Evolutionary conservation across 1,140 invertebrate genomes (phyloP).

Genomic region (Euura lappo): DNA sequence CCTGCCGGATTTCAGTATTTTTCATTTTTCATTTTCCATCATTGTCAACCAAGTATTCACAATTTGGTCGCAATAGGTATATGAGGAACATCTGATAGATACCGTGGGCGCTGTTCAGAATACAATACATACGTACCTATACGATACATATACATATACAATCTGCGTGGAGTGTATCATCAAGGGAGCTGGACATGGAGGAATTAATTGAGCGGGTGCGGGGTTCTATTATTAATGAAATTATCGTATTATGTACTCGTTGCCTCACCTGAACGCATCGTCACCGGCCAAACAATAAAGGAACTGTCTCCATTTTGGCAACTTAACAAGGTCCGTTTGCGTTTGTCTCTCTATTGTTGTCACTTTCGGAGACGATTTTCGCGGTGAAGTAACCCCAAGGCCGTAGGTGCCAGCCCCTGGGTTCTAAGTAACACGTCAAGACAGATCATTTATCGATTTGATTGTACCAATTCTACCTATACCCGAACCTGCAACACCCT

Average conservation of each 20-base stretch:
- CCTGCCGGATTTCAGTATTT: conserved; percentile 31
- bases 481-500: too few species aligned
- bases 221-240: too few species aligned
- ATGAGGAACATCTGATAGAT: not conserved
- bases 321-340: conserved; percentile 72
- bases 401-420: conserved; percentile 46
- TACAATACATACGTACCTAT: not conserved
- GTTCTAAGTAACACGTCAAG: conserved; percentile 48
- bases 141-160: not conserved
- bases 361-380: conserved; percentile 51
- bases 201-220: too few species aligned
- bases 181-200: not conserved
- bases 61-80: not conserved
- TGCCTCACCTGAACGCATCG: conserved; percentile 69
- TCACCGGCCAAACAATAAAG: conserved; percentile 81
- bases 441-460: not conserved
- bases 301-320: conserved; percentile 79
- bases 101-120: not conserved
- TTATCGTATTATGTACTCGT: too few species aligned
- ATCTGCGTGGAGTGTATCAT: not conserved
- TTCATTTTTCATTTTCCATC: not conserved
- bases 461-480: not conserved
- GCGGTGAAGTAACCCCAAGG: conserved; percentile 39
- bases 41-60: not conserved
- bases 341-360: conserved; percentile 80